Conservation (phyloP, 1,140 invertebrate genomes). For the roundworm (Caenorhabditis elegans) region WBcel235 BX284603.4:6405001-6405500, state of each 20-base stretch:
- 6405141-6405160: too few species aligned
- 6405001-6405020: too few species aligned
- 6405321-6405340: not conserved
- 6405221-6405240: not conserved
- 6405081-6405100: too few species aligned
- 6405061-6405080: too few species aligned
- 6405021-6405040: too few species aligned
- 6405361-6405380: not conserved
- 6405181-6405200: not conserved
- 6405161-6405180: too few species aligned
- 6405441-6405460: not conserved
- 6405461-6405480: not conserved
- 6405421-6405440: too few species aligned
- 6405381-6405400: too few species aligned
- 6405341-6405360: not conserved
- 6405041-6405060: too few species aligned
- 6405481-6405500: slow-evolving; percentile 29
- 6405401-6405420: too few species aligned
- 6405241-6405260: not conserved
- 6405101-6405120: too few species aligned
- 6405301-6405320: not conserved
- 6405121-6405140: too few species aligned
- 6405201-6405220: not conserved
- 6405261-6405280: not conserved
- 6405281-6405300: not conserved